These are phyloP conservation scores for Cerastoderma edule DNA, from an alignment of 2,888 invertebrate genomes.

Conservation along the genomic window DNA sequence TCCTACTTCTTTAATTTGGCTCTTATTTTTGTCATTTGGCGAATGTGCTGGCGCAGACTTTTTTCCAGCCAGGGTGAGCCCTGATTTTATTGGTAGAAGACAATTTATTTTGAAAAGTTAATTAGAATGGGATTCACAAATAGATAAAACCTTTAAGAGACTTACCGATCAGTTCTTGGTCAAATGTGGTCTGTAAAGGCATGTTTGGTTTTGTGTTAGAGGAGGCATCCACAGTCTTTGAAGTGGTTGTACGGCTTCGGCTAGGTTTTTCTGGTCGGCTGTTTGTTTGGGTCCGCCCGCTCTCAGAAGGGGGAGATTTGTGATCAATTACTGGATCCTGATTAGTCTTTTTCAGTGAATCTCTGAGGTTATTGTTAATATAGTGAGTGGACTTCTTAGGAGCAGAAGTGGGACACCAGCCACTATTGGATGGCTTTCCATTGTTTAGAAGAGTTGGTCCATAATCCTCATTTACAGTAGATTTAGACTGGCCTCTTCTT, in stretches of 20 bases:
- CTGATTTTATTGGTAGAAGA: too few species aligned
- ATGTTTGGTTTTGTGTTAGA: conserved; percentile 54
- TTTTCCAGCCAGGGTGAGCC: too few species aligned
- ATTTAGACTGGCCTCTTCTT: conserved; percentile 48
- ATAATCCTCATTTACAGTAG: conserved; percentile 33
- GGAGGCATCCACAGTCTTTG: conserved; percentile 29
- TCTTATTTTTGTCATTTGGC: too few species aligned
- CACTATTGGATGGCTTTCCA: conserved; percentile 72
- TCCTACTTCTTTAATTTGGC: too few species aligned
- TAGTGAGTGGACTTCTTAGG: conserved; percentile 77
- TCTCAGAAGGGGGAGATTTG: conserved; percentile 38
- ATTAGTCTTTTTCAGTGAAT: conserved; percentile 69
- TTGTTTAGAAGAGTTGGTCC: conserved; percentile 75
- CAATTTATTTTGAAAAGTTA: too few species aligned
- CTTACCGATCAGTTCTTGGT: conserved; percentile 75
- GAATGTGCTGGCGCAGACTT: too few species aligned
- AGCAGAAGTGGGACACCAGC: conserved; percentile 63
- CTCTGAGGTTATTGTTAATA: conserved; percentile 80
- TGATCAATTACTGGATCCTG: conserved; percentile 51
- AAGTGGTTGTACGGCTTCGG: conserved; percentile 24
- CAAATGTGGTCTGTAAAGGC: conserved; percentile 69
- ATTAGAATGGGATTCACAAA: too few species aligned
- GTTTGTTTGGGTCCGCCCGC: conserved; percentile 35
- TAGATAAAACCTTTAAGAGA: conserved; percentile 6
- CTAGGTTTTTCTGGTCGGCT: conserved; percentile 41